Percentiles rank a stretch among this genome's conserved stretches.
These are phyloP conservation scores for Drosophila colorata DNA, from an alignment of 2,888 invertebrate genomes.

Conservation along the genomic window DNA sequence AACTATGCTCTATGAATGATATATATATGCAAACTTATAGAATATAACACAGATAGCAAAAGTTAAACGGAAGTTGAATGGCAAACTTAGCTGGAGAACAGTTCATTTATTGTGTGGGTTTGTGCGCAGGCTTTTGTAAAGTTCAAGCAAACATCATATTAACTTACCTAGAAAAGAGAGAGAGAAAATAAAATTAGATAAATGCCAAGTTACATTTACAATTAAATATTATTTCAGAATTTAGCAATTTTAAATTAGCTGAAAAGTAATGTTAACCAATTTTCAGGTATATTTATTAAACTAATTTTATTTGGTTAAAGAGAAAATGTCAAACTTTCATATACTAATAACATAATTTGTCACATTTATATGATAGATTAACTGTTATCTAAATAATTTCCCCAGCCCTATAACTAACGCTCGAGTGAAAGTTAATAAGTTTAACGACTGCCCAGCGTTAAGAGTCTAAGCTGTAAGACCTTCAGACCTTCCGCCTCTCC, in stretches of 20 bases:
- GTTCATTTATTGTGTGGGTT: conserved; percentile 3
- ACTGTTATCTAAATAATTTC: conserved; percentile 5
- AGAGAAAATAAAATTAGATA: not conserved
- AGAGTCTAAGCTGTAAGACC: conserved; percentile 1
- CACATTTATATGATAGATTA: conserved; percentile 5
- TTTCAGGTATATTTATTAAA: not conserved
- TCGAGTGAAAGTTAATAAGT: conserved; percentile 46
- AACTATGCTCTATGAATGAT: not conserved
- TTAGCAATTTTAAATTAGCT: too few relatives aligned
- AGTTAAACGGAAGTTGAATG: conserved; percentile 24
- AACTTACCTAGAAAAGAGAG: conserved; percentile 33
- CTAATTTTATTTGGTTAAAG: not conserved
- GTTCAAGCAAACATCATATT: not conserved
- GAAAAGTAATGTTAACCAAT: too few relatives aligned
- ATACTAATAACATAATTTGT: conserved; percentile 24
- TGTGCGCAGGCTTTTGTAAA: not conserved
- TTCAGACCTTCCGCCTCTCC: conserved; percentile 6
- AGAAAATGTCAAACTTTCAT: not conserved
- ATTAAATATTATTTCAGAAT: not conserved
- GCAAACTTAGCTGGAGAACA: conserved; percentile 50
- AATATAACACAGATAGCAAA: conserved; percentile 2
- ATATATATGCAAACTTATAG: conserved; percentile 11
- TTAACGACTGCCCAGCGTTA: conserved; percentile 9
- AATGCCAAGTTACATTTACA: not conserved
- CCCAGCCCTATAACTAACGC: conserved; percentile 1